Conservation (phyloP, 2,888 invertebrate genomes). For the Phaedon cochleariae region DNA sequence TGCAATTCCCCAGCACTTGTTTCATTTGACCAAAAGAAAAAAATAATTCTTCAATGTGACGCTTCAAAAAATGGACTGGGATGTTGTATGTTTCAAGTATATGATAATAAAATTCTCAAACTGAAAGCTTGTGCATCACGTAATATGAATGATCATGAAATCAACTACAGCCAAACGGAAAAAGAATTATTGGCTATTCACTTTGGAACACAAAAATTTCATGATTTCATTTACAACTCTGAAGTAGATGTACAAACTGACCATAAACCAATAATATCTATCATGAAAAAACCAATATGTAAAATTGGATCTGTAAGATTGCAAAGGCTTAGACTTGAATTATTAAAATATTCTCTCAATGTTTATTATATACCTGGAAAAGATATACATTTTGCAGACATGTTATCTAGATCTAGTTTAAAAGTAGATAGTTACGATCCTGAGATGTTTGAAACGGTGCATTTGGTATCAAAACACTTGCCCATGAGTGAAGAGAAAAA, state of each 20-base stretch:
- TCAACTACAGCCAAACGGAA: conserved; percentile 21
- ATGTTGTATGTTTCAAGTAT: background rate
- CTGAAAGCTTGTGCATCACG: conserved; percentile 28
- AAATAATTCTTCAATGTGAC: background rate
- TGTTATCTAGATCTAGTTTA: conserved; percentile 34
- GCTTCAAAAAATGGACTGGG: too few relatives aligned
- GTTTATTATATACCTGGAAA: conserved; percentile 37
- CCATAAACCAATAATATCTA: conserved; percentile 38
- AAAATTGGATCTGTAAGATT: conserved; percentile 36
- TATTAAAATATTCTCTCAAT: conserved; percentile 34
- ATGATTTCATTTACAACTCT: conserved; percentile 36
- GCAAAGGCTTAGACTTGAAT: conserved; percentile 35
- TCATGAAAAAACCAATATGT: conserved; percentile 38
- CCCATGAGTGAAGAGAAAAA: conserved; percentile 33
- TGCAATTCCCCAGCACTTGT: too few relatives aligned
- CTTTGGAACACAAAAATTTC: conserved; percentile 37
- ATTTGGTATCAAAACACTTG: conserved; percentile 34
- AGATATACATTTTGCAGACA: conserved; percentile 39
- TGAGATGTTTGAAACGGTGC: conserved; percentile 39
- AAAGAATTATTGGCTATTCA: conserved; percentile 37
- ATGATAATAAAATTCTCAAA: conserved; percentile 20
- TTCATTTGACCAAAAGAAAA: background rate
- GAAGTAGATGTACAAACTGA: conserved; percentile 37
- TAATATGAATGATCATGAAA: conserved; percentile 20
- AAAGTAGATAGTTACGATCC: conserved; percentile 21